Conservation (phyloP, 2,113 vertebrate species). For the Nerophis ophidion region DNA sequence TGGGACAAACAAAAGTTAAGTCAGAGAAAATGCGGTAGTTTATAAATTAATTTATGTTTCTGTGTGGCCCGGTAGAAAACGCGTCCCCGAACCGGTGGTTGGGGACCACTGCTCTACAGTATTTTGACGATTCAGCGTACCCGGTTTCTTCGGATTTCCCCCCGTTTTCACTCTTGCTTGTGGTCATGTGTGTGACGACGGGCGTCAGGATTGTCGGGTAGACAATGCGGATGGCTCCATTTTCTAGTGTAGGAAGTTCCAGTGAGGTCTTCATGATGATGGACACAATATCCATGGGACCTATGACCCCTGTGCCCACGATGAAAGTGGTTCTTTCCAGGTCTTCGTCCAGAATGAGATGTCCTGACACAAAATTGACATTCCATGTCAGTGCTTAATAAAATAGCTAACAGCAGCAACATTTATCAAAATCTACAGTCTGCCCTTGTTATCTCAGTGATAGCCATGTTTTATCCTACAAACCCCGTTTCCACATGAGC, state of each 20-base stretch:
- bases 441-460: slow-evolving; percentile 13
- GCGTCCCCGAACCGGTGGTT: too few relatives aligned
- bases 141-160: slow-evolving; percentile 84
- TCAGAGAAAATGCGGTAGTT: too few relatives aligned
- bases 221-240: slow-evolving; percentile 79
- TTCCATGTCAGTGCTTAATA: background rate
- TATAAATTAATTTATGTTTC: too few relatives aligned
- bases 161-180: slow-evolving; percentile 74
- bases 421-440: slow-evolving; percentile 15
- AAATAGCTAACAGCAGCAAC: slow-evolving; percentile 28
- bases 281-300: slow-evolving; percentile 79
- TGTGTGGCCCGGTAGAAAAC: too few relatives aligned
- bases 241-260: slow-evolving; percentile 83
- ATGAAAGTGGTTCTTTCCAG: slow-evolving; percentile 82
- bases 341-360: slow-evolving; percentile 88
- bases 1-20: too few relatives aligned
- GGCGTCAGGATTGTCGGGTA: slow-evolving; percentile 82
- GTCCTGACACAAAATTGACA: slow-evolving; percentile 67
- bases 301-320: slow-evolving; percentile 78
- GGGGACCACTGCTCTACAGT: too few relatives aligned
- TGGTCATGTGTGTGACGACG: slow-evolving; percentile 58
- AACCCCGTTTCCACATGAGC: too few relatives aligned
- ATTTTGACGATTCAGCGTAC: slow-evolving; percentile 35
- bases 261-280: slow-evolving; percentile 80
- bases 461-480: too few relatives aligned